These are phyloP conservation scores for Tetheella fluctuosa DNA, from an alignment of 2,888 invertebrate genomes.

Conservation along the genomic window DNA sequence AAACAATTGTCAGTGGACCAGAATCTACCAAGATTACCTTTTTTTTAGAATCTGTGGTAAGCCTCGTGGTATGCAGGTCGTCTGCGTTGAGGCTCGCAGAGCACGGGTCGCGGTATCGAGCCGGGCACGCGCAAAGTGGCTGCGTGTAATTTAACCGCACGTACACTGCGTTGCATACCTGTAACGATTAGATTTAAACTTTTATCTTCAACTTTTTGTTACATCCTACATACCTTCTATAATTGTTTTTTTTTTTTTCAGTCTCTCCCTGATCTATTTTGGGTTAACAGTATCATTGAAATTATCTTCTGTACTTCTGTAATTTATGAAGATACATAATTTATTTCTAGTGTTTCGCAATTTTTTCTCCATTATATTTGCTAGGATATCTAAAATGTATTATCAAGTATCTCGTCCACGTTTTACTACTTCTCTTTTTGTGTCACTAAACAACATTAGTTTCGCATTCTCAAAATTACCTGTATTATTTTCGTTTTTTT, in stretches of 20 bases:
- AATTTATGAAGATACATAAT: background rate
- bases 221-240: no score
- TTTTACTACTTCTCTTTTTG: background rate
- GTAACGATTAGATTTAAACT: constrained; percentile 37
- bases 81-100: constrained; percentile 95
- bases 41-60: constrained; percentile 92
- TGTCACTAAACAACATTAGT: background rate
- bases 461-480: background rate
- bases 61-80: constrained; percentile 95
- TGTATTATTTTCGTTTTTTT: background rate
- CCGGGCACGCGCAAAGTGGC: constrained; percentile 95
- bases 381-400: no score
- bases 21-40: constrained; percentile 83
- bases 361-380: background rate
- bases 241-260: no score
- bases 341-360: background rate
- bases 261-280: background rate
- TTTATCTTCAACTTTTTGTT: constrained; percentile 4
- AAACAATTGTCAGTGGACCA: no score
- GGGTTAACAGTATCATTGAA: background rate
- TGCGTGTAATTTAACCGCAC: constrained; percentile 96
- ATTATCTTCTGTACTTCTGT: background rate
- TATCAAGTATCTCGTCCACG: background rate
- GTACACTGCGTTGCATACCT: constrained; percentile 97
- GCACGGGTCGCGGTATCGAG: constrained; percentile 94